These are phyloP conservation scores for Drosophila borealis DNA, from an alignment of 2,888 invertebrate genomes.

Conservation along the genomic window DNA sequence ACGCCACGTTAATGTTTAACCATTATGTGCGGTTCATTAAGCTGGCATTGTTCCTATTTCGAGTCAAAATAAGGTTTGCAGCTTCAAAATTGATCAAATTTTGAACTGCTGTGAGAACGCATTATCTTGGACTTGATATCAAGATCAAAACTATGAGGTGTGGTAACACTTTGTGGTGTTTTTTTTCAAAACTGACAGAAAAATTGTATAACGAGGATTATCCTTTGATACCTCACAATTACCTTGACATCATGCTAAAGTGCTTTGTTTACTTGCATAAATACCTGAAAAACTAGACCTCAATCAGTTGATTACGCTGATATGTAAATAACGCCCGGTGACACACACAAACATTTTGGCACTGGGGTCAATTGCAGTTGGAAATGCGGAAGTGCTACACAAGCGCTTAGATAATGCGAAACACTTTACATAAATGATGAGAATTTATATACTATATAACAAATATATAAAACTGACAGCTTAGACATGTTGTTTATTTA, in stretches of 20 bases:
- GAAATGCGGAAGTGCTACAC: slow-evolving; percentile 41
- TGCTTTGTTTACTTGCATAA: neutral
- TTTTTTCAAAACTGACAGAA: too few species aligned
- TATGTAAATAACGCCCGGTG: neutral
- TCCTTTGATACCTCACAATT: too few species aligned
- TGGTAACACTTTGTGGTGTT: too few species aligned
- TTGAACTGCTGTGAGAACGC: too few species aligned
- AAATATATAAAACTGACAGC: slow-evolving; percentile 21
- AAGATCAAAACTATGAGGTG: too few species aligned
- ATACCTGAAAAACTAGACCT: neutral
- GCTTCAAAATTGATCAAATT: too few species aligned
- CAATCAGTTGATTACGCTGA: slow-evolving; percentile 10
- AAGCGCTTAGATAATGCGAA: slow-evolving; percentile 34
- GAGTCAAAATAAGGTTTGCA: too few species aligned
- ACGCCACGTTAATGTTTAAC: too few species aligned
- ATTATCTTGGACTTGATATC: too few species aligned
- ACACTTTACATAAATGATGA: slow-evolving; percentile 22
- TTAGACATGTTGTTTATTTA: slow-evolving; percentile 25
- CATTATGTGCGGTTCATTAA: too few species aligned
- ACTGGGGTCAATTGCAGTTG: slow-evolving; percentile 31
- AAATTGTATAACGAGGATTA: too few species aligned
- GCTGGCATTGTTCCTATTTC: too few species aligned
- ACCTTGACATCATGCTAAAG: neutral
- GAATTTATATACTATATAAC: slow-evolving; percentile 14
- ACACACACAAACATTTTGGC: slow-evolving; percentile 9